phyloP scores from a whole-genome alignment of 2,797 vertebrate species.

The Hephaestus fuliginosus region DNA sequence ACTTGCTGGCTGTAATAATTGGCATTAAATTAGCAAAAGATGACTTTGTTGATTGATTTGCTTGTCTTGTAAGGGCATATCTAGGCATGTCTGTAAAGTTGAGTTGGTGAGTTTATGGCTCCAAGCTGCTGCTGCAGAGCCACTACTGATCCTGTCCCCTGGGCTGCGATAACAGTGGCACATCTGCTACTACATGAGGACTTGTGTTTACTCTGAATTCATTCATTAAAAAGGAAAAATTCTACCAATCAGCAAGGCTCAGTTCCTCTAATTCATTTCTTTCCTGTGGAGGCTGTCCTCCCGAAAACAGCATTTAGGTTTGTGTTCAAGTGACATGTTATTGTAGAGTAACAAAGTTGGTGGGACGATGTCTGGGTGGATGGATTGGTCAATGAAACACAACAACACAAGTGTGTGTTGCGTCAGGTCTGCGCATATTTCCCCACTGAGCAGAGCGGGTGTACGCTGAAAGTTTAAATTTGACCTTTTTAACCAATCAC shows the following conservation, averaged over 20 bases:
- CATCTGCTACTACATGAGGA: background rate
- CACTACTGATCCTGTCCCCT: background rate
- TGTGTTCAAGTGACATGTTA: background rate
- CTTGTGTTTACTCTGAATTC: conserved; percentile 10
- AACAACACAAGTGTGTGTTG: too few species aligned
- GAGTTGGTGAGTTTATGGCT: background rate
- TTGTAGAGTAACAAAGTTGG: background rate
- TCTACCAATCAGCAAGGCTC: background rate
- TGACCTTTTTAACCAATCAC: too few species aligned
- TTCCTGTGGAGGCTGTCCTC: background rate
- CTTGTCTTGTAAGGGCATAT: background rate
- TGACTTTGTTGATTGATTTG: background rate
- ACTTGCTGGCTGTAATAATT: conserved; percentile 14
- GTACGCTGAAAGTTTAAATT: too few species aligned
- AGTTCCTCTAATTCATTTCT: background rate
- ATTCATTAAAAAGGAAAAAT: background rate
- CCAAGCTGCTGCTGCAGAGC: background rate
- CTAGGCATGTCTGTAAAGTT: background rate
- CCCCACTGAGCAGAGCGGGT: too few species aligned
- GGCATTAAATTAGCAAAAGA: conserved; percentile 1
- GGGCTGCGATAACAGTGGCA: background rate
- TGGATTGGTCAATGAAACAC: too few species aligned
- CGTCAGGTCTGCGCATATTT: too few species aligned
- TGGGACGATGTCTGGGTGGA: too few species aligned
- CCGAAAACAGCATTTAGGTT: background rate